These are phyloP conservation scores for Rhyacichthys aspro DNA, from an alignment of 2,797 vertebrate genomes.

Conservation along the genomic window DNA sequence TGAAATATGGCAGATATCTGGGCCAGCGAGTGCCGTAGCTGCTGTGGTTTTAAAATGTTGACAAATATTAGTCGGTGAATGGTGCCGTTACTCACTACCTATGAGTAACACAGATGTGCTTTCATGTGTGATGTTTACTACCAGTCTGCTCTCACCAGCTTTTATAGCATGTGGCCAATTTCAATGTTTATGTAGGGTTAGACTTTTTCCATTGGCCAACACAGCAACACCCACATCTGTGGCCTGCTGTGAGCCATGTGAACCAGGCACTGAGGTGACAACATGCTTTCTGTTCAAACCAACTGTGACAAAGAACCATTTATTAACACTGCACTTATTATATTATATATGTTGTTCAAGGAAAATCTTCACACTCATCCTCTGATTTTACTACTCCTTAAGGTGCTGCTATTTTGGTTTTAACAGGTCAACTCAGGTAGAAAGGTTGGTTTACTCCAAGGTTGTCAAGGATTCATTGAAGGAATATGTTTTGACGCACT, in stretches of 20 bases:
- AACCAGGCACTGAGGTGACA: background rate
- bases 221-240: background rate
- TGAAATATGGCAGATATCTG: conserved; percentile 2
- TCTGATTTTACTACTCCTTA: no score
- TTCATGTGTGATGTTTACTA: conserved; percentile 30
- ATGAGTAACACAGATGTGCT: conserved; percentile 2
- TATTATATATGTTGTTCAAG: no score
- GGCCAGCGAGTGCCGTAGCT: background rate
- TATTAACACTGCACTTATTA: no score
- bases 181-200: conserved; percentile 11
- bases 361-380: no score
- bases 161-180: conserved; percentile 28
- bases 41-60: conserved; percentile 4
- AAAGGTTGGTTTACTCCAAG: no score
- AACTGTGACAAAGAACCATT: conserved; percentile 2
- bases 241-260: background rate
- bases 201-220: conserved; percentile 14
- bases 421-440: no score
- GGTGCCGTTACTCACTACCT: conserved; percentile 5
- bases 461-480: no score
- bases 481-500: no score
- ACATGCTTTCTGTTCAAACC: background rate
- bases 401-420: no score
- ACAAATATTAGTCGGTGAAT: background rate
- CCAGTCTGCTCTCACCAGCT: conserved; percentile 19